phyloP scores from a whole-genome alignment of 2,888 invertebrate genomes.

The Melinopterus prodromus region DNA sequence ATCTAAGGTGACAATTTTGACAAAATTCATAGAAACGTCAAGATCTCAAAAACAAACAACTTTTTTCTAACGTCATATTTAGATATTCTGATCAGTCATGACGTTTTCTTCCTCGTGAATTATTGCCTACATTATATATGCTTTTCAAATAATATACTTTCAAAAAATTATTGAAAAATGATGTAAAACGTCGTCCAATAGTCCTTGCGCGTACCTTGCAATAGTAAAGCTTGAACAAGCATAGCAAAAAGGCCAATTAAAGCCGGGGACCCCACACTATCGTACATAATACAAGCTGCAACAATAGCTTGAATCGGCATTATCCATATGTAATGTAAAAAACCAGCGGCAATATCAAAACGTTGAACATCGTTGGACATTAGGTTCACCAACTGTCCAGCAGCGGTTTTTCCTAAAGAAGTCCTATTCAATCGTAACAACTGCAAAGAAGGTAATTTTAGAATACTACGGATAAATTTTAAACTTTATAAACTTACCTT shows the following conservation, averaged over 20 bases:
- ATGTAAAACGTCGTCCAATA: constrained; percentile 20
- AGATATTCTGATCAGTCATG: no score
- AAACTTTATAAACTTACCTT: constrained; percentile 63
- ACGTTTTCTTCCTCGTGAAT: no score
- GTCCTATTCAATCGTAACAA: constrained; percentile 68
- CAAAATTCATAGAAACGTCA: no score
- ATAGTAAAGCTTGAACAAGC: constrained; percentile 62
- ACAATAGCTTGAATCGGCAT: constrained; percentile 78
- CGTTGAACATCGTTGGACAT: constrained; percentile 87
- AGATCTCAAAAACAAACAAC: no score
- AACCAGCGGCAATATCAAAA: constrained; percentile 76
- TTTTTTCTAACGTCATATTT: no score
- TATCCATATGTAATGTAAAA: constrained; percentile 81
- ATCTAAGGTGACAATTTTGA: no score
- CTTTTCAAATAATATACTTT: not conserved
- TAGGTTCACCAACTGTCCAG: constrained; percentile 84
- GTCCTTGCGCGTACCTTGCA: constrained; percentile 59
- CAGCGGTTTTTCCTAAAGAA: constrained; percentile 82
- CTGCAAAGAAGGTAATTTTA: constrained; percentile 27
- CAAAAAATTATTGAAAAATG: not conserved
- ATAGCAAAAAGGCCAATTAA: constrained; percentile 70
- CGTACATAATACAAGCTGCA: constrained; percentile 68
- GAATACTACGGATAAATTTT: not conserved
- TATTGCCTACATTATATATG: no score
- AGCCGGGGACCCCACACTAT: constrained; percentile 64